These are phyloP conservation scores for Stegophylla sp. DNA, from an alignment of 2,888 invertebrate species.

Conservation along the genomic window DNA sequence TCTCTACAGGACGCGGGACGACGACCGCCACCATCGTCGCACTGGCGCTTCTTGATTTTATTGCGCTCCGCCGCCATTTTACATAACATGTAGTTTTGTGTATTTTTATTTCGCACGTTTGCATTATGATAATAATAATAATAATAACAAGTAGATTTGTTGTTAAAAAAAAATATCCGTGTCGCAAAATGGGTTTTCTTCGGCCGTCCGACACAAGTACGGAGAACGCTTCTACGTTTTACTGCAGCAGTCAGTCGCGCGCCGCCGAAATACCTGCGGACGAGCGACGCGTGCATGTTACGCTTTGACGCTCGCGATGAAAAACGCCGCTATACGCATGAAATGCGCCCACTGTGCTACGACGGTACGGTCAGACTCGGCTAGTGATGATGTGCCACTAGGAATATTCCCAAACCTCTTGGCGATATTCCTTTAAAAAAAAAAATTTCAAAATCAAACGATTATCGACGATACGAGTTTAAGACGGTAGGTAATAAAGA, in stretches of 20 bases:
- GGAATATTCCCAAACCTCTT: too few species aligned
- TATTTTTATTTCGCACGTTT: not conserved
- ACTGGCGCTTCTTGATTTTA: not conserved
- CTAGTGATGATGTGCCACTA: too few species aligned
- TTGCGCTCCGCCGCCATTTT: not conserved
- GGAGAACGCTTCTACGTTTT: too few species aligned
- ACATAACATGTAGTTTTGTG: not conserved
- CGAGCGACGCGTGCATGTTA: constrained; percentile 26
- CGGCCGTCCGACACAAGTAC: not conserved
- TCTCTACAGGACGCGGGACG: not conserved
- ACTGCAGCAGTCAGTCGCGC: not conserved
- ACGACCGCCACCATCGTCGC: not conserved
- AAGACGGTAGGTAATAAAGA: too few species aligned
- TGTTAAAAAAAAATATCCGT: not conserved
- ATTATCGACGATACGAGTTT: too few species aligned
- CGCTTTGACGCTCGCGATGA: constrained; percentile 33
- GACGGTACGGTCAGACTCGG: too few species aligned
- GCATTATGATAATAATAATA: not conserved
- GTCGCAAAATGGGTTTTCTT: constrained; percentile 5
- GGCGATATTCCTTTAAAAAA: too few species aligned
- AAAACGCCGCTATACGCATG: not conserved
- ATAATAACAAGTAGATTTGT: not conserved
- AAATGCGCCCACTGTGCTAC: too few species aligned
- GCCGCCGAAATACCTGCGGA: not conserved
- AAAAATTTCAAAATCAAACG: too few species aligned